Evolutionary conservation across 2,113 vertebrate genomes (phyloP), one percentile per base, ranked within the genome.

Genomic region (Phalacrocorax pelagicus): DNA sequence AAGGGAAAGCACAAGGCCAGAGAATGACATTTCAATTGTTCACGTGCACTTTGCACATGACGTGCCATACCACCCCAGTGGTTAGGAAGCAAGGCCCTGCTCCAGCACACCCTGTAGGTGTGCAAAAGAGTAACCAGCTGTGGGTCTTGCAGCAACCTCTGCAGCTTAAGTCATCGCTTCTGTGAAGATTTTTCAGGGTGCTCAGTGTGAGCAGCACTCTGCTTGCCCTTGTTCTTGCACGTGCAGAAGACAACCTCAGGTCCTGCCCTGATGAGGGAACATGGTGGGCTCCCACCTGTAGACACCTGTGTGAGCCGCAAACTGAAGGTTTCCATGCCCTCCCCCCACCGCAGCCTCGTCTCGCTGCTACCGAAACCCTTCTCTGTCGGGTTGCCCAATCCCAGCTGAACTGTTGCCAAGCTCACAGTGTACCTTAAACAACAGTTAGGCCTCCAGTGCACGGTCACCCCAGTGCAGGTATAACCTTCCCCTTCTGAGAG

Each of bases 241-340:
- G 0, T 9, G 0, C 15, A 34, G 34, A n/a, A 82, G 27, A 38
- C 5, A 63, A 24, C 26, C 14, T 49, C 0, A 2, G 20, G n/a
- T 69, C 46, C 51, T 74, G 16, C 20, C 15, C 23, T 6, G 13
- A 2, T 20, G 27, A 1, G 4, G 71, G 17, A 75, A 24, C 8
- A 1, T 27, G 29, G 11, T 24, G 55, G 29, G 36, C 14, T 82
- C 47, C 32, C 3, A 2, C 19, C 54, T 52, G 36, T 52, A 61
- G 12, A 16, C 0, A 0, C 13, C 6, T 59, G 34, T 34, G 16
- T 1, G 0, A 0, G 0, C 38, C 18, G 3, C 46, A 63, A n/a
- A n/a, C 14, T 15, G 26, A 40, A 81, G n/a, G 29, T 15, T 73
- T 62, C n/a, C 17, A 2, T 29, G 26, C 22, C 11, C 22, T 6